These are phyloP conservation scores for Ictalurus furcatus DNA, from an alignment of 2,113 vertebrate species.

Conservation along the genomic window DNA sequence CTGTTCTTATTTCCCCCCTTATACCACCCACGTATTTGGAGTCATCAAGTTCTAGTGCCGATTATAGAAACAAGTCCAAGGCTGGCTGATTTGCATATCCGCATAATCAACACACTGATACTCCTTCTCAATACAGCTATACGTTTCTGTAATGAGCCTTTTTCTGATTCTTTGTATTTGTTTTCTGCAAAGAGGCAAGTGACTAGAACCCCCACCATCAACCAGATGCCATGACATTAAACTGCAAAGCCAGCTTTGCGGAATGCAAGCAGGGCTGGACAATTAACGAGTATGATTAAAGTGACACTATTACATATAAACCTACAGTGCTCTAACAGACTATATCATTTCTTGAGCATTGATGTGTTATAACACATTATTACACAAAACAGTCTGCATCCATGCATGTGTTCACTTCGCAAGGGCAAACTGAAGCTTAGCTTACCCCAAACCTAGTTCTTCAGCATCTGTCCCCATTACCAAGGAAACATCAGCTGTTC, in stretches of 20 bases:
- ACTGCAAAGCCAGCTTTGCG: not conserved
- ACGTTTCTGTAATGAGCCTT: slow-evolving; percentile 5
- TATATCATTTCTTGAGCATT: not conserved
- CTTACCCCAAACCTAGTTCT: slow-evolving; percentile 46
- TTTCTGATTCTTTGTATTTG: not conserved
- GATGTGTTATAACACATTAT: not conserved
- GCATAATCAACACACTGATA: slow-evolving; percentile 53
- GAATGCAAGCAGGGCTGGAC: not conserved
- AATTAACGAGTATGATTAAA: not conserved
- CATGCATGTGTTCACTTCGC: slow-evolving; percentile 2
- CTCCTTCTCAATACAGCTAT: not conserved
- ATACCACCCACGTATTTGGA: slow-evolving; percentile 29
- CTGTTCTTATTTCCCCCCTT: not conserved
- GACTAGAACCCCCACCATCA: not conserved
- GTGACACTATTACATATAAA: not conserved
- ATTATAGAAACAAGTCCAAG: slow-evolving; percentile 32
- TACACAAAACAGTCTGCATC: slow-evolving; percentile 1
- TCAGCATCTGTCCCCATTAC: slow-evolving; percentile 63
- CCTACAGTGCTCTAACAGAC: too few species aligned
- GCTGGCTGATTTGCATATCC: slow-evolving; percentile 48
- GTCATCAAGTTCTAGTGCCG: slow-evolving; percentile 31
- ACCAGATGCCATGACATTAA: not conserved
- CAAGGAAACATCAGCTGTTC: slow-evolving; percentile 62
- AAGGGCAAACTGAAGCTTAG: slow-evolving; percentile 30
- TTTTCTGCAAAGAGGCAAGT: not conserved